Evolutionary conservation across 2,113 vertebrate species (phyloP), one percentile per base, ranked within the genome.

Genomic region (Gavia stellata): DNA sequence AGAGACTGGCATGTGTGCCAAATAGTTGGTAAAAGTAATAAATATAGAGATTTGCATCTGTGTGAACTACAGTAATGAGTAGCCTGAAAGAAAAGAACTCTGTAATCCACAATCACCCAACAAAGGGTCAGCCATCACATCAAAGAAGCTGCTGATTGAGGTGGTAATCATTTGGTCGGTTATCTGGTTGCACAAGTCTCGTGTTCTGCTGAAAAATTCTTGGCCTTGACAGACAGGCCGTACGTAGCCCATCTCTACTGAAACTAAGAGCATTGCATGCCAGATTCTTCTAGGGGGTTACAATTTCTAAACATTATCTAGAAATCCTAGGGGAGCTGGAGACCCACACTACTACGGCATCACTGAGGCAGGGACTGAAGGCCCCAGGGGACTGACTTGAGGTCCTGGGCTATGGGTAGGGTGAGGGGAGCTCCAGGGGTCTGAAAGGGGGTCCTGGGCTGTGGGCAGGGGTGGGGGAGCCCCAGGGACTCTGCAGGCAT

Each of bases 331-430:
- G 10, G 12, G 1, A 81, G 9, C 14, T 61, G 65, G 33, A 78
- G 29, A 33, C 11, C 3, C 28, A 52, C 14, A 8, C 16, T 68
- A 18, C 20, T 80, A 17, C 1, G 3, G 9, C 17, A 25, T n/a
- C 0, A 0, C 17, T 2, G 7, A 73, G 42, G 25, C 14, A 78
- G 14, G 12, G 20, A 49, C 28, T 36, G 17, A 71, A 66, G 20
- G 16, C 11, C 2, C 3, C 1, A 49, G 3, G 10, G 7, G 5
- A 3, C 4, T 78, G 14, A 31, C 10, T 2, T 70, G 45, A 33
- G 12, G 9, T 61, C 34, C 20, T 77, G 19, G 7, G 19, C 38
- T 4, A 5, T 49, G 18, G 6, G 20, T n/a, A 10, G 12, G 21
- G 15, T 36, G 11, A 10, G 4, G 13, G 19, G 11, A 65, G 4